Evolutionary conservation across 2,888 invertebrate genomes (phyloP), one percentile per base, ranked within the genome.

Genomic region (Drosophila subquinaria): DNA sequence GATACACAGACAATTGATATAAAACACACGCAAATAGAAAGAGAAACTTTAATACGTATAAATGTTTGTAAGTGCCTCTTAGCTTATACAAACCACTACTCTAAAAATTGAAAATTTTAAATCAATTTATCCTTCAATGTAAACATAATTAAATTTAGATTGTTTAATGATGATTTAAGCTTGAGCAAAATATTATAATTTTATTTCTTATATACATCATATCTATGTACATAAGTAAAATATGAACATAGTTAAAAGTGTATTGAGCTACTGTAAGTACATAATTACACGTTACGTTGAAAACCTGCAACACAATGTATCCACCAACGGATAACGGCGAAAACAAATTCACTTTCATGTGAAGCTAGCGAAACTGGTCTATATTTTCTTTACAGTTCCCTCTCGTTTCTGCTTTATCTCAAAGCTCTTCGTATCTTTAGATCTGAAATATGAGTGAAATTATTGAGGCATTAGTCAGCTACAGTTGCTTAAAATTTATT

Each of bases 361-460:
- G 68, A 88, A 90, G 84, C 91, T 81, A 82, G 90, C 73, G 84
- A 89, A 91, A 91, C 91, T 90, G 85, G 91, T 91, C 84, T 89
- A 79, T 56, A 52, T 42, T 57, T 81, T 43, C 53, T 81, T 43
- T 51, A 61, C 43, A 42, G 56, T 40, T 30, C 52, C 40, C 15
- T 47, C 36, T 73, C 42, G 11, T 47, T 35, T 38, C 50, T 57
- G 48, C 27, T 36, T 51, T 27, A 52, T 38, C 51, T 53, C 52
- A 1, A 43, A 30, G 33, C 40, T 35, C 15, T 13, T 36, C 48
- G 13, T 11, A 13, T 36, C 13, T 13, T 4, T 13, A 60, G 51
- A 60, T 23, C n/a, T 42, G 13, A 43, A 43, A 69, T 70, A 69
- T 73, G 56, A 59, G 42, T 30, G 15, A 35, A 55, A 79, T 76